These are phyloP conservation scores for Delia radicum DNA, from an alignment of 1,140 invertebrate species.

Conservation along the genomic window DNA sequence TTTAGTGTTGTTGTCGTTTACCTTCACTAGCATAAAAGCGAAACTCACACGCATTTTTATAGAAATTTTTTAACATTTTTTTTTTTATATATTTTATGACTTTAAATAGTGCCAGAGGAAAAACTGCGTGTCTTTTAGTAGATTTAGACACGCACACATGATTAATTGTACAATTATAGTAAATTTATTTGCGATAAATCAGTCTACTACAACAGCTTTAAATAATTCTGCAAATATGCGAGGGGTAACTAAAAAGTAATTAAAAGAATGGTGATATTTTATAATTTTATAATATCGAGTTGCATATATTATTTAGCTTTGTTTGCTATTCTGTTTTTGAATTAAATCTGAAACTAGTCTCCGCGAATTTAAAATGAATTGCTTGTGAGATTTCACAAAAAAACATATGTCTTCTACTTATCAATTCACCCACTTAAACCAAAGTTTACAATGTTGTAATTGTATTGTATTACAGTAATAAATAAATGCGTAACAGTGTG, in stretches of 20 bases:
- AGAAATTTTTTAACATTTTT: not conserved
- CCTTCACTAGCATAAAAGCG: not conserved
- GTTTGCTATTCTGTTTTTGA: no score
- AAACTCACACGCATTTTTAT: not conserved
- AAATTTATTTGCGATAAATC: conserved; percentile 21
- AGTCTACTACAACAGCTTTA: not conserved
- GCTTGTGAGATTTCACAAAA: no score
- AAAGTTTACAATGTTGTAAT: no score
- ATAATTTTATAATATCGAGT: no score
- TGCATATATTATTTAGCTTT: no score
- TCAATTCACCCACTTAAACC: no score
- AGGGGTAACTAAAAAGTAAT: not conserved
- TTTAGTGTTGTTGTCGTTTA: not conserved
- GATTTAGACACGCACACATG: conserved; percentile 9
- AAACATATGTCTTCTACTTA: no score
- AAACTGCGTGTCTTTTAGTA: conserved; percentile 6
- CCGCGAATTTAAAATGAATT: no score
- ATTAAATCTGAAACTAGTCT: no score
- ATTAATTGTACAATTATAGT: conserved; percentile 19
- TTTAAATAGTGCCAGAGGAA: not conserved
- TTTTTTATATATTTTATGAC: not conserved
- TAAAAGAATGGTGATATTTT: no score
- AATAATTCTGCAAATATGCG: not conserved
- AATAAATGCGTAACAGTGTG: no score
- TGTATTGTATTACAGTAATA: no score